phyloP scores from a whole-genome alignment of 1,140 invertebrate genomes.

The Bombus superbus region DNA sequence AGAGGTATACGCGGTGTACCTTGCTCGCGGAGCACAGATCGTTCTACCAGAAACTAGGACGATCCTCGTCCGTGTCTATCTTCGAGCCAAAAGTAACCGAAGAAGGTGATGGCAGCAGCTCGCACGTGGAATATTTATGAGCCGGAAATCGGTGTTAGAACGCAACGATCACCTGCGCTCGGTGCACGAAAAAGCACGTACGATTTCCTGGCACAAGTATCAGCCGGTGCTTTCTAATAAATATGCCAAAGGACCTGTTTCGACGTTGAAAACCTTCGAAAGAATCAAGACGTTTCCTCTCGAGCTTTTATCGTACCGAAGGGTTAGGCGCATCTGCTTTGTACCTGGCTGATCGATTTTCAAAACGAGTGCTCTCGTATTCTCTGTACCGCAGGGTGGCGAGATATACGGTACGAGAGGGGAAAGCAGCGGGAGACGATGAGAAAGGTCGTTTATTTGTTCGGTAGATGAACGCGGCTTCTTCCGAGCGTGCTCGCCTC shows the following conservation, averaged over 20 bases:
- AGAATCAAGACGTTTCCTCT: conserved; percentile 63
- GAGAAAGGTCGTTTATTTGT: conserved; percentile 53
- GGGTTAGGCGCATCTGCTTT: conserved; percentile 60
- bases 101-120: background rate
- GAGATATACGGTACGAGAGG: background rate
- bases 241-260: conserved; percentile 46
- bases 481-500: conserved; percentile 7
- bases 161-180: conserved; percentile 47
- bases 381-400: background rate
- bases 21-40: background rate
- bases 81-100: background rate
- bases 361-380: conserved; percentile 41
- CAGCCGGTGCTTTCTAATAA: conserved; percentile 27
- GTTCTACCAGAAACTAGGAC: background rate
- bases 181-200: conserved; percentile 2
- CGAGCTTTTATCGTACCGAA: conserved; percentile 39
- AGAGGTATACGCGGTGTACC: background rate
- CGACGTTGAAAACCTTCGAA: background rate
- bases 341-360: conserved; percentile 65
- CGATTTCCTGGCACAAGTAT: conserved; percentile 28
- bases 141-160: conserved; percentile 26
- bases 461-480: conserved; percentile 45
- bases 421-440: conserved; percentile 33
- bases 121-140: conserved; percentile 19
- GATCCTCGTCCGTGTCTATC: background rate